These are phyloP conservation scores for Microcebus jonahi DNA, from an alignment of 2,113 vertebrate genomes.

Conservation along the genomic window DNA sequence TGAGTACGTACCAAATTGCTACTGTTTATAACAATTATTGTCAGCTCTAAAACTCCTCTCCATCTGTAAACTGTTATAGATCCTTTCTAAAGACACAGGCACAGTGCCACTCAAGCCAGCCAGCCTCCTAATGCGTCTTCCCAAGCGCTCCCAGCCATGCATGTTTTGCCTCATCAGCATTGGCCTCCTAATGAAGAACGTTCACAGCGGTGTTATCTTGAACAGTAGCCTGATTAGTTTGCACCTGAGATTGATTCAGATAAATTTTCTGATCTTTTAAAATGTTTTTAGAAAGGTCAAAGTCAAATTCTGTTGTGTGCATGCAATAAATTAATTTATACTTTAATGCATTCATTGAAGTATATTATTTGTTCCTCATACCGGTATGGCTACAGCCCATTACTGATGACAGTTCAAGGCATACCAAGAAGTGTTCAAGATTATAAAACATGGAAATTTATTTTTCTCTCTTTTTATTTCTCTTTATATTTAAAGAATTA, in stretches of 20 bases:
- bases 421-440: background rate
- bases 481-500: background rate
- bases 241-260: constrained; percentile 53
- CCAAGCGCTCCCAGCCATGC: fast-evolving
- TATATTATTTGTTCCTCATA: background rate
- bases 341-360: background rate
- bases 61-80: background rate
- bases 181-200: background rate
- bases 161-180: background rate
- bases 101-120: background rate
- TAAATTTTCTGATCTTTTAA: constrained; percentile 3
- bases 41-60: background rate
- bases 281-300: constrained; percentile 35
- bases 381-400: fast-evolving
- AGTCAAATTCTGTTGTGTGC: constrained; percentile 32
- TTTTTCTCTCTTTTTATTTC: background rate
- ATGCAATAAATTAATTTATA: constrained; percentile 49
- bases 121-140: background rate
- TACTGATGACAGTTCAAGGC: background rate
- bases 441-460: background rate
- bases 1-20: background rate
- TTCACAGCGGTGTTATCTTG: background rate
- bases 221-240: background rate
- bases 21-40: background rate
- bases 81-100: background rate